Conservation (phyloP, 1,140 invertebrate genomes). For the Trichomalopsis sarcophagae region DNA sequence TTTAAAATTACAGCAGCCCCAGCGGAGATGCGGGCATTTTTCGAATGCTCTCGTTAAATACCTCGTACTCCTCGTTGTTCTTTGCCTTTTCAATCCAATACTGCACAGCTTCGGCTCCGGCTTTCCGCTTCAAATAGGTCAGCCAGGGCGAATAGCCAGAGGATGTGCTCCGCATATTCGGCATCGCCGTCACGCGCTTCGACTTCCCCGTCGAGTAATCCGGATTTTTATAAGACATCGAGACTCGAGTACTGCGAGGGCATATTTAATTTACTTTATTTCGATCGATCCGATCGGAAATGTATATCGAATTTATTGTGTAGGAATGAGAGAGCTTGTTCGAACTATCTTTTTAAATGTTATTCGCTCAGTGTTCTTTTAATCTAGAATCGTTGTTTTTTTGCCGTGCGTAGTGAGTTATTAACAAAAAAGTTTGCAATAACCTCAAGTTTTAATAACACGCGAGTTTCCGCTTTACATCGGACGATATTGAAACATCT, state of each 20-base stretch:
- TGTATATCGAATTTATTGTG: neutral
- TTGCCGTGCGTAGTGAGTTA: too few relatives aligned
- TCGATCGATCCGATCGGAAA: neutral
- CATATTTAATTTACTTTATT: neutral
- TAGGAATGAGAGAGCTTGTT: neutral
- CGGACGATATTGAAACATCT: too few relatives aligned
- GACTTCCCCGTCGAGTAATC: neutral
- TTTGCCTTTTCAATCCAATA: slow-evolving; percentile 56
- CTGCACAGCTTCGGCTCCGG: slow-evolving; percentile 52
- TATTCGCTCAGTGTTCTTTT: too few relatives aligned
- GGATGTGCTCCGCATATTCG: slow-evolving; percentile 28
- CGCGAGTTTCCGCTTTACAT: too few relatives aligned
- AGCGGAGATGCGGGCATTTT: neutral
- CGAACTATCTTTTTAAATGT: too few relatives aligned
- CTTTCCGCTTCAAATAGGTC: slow-evolving; percentile 53
- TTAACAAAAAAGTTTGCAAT: too few relatives aligned
- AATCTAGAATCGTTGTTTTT: too few relatives aligned
- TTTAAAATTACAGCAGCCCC: neutral
- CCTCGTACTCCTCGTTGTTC: slow-evolving; percentile 42
- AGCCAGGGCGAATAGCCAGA: slow-evolving; percentile 52
- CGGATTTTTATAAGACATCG: neutral
- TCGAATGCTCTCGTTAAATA: neutral
- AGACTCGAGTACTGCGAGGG: neutral
- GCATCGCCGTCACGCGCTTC: neutral
- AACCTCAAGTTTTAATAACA: too few relatives aligned